Conservation (phyloP, 2,888 invertebrate species). For the Drosophila tripunctata region DNA sequence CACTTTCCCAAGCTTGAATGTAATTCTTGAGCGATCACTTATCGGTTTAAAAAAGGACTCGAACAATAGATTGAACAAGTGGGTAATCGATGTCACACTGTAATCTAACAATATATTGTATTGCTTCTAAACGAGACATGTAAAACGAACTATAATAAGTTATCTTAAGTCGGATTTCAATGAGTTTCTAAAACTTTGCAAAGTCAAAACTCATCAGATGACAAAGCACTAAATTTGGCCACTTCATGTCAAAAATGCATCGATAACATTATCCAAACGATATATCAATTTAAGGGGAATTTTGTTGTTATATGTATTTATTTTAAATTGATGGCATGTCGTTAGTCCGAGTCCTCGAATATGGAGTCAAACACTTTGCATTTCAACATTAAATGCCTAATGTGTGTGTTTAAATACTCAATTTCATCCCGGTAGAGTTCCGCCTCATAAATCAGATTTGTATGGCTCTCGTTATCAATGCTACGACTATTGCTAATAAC, state of each 20-base stretch:
- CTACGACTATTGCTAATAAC: background rate
- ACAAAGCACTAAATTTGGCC: background rate
- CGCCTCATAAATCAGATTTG: constrained; percentile 2
- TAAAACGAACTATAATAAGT: no score
- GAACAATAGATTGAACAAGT: background rate
- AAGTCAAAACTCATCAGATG: no score
- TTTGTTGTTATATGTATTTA: no score
- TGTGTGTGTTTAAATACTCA: constrained; percentile 1
- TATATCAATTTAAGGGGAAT: background rate
- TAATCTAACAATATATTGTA: background rate
- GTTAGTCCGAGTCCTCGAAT: background rate
- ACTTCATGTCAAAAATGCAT: background rate
- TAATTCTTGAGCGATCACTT: background rate
- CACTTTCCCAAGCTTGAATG: background rate
- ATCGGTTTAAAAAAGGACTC: background rate
- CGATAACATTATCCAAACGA: background rate
- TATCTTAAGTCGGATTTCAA: no score
- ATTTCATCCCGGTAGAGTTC: background rate
- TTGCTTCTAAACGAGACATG: no score
- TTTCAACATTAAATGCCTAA: background rate
- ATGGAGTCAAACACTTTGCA: background rate
- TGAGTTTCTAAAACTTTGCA: no score
- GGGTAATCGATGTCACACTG: background rate
- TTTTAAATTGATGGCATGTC: no score
- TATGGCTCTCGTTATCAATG: background rate